Base-by-base conservation (phyloP, 2,888 invertebrate species). In the Eledona agricola region DNA sequence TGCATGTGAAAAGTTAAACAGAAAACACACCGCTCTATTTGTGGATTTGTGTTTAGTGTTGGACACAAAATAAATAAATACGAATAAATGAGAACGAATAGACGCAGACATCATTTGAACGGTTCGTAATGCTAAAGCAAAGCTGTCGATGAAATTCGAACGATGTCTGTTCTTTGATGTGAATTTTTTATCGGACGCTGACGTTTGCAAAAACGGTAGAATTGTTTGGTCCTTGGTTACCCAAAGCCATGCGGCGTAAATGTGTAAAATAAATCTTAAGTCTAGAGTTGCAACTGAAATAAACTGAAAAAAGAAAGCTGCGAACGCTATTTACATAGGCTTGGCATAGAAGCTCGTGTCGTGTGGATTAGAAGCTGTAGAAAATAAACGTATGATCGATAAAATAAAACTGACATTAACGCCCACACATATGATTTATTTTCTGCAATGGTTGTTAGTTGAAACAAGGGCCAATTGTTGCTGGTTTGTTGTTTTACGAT, bases 371-470 rank as follows among this genome's bases (percentile, higher is more conserved):
- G 16, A 51, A 45, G 31, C 40, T 12, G 23, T 28, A 32, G 43
- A 23, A 38, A 22, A 29, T 6, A 31, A 32, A 32, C 4, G 19
- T 13, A 22, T 42, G 28, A 29, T 29, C 4, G 34, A 23, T 38
- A 49, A 47, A 46, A 25, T 15, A 35, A 40, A 38, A 54, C 10
- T 23, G 25, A 11, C 35, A 47, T 37, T 42, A 43, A 40, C 52
- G 56, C 56, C 49, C 56, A 55, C 46, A 55, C 47, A 28, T 37
- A 56, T 56, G 56, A 56, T 56, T 56, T 56, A 56, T 56, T 56
- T 56, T 56, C 56, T 56, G 56, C 51, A 40, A 51, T 51, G 50
- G 28, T 38, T 22, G 26, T 50, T 34, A 43, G 23, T 25, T 19
- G 3, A 7, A 42, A 16, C 11, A 3, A 26, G 49, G 42, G 49